Evolutionary conservation across 2,113 vertebrate species (phyloP).

Genomic region (Aspidoscelis tigris): DNA sequence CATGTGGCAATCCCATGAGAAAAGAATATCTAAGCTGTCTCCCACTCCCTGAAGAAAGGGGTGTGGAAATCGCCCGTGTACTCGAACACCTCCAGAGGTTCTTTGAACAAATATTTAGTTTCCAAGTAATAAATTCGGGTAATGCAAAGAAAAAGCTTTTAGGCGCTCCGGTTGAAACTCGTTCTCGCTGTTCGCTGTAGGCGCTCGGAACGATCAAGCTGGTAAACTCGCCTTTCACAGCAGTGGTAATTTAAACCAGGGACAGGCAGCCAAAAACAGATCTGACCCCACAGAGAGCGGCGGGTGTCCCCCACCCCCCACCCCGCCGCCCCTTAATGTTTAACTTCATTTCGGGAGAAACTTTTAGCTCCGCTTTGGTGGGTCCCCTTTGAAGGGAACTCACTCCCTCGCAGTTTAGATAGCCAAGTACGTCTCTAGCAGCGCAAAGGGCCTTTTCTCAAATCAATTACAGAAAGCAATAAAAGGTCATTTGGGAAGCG

Average conservation of each 20-base stretch:
- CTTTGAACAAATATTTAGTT: slow-evolving; percentile 72
- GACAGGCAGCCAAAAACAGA: slow-evolving; percentile 22
- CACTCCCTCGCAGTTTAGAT: background rate
- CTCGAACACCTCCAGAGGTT: slow-evolving; percentile 53
- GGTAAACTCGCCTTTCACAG: slow-evolving; percentile 67
- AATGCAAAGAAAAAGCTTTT: slow-evolving; percentile 71
- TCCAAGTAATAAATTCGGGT: slow-evolving; percentile 64
- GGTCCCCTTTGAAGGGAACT: slow-evolving; percentile 16
- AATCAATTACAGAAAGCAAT: slow-evolving; percentile 8
- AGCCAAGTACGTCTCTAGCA: background rate
- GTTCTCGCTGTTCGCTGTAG: slow-evolving; percentile 53
- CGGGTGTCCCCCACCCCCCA: background rate
- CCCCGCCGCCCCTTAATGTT: slow-evolving; percentile 4
- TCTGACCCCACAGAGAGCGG: slow-evolving; percentile 6
- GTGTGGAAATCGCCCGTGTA: slow-evolving; percentile 38
- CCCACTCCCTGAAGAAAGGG: slow-evolving; percentile 34
- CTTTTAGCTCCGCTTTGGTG: background rate
- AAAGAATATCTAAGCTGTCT: slow-evolving; percentile 61
- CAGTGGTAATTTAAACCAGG: slow-evolving; percentile 51
- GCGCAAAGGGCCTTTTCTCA: background rate
- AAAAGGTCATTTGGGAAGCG: slow-evolving; percentile 10
- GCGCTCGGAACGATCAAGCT: slow-evolving; percentile 56
- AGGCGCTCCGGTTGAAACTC: slow-evolving; percentile 67
- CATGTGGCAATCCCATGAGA: slow-evolving; percentile 45
- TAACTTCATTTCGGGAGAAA: slow-evolving; percentile 12